Evolutionary conservation across 2,113 vertebrate genomes (phyloP).

Genomic region (Callocephalon fimbriatum): DNA sequence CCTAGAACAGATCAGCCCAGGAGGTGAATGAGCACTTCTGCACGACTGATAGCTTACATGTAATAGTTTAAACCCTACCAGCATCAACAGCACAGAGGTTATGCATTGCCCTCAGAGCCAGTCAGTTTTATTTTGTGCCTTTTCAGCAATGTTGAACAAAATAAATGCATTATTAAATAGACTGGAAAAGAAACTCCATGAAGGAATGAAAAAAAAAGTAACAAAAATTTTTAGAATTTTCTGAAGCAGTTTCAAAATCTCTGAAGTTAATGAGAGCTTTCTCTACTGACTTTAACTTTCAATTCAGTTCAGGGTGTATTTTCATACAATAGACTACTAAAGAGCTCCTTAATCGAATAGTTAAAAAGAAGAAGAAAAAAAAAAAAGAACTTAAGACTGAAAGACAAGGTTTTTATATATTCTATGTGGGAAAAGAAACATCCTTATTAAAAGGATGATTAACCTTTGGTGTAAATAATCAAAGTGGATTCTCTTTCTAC

Average conservation of each 20-base stretch:
- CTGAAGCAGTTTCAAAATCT: not conserved
- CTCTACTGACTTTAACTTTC: not conserved
- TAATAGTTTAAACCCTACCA: not conserved
- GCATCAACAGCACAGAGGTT: not conserved
- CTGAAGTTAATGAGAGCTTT: not conserved
- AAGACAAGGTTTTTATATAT: not conserved
- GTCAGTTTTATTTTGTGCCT: not conserved
- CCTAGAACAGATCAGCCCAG: not conserved
- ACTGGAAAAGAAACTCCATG: not conserved
- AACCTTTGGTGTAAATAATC: constrained; percentile 9
- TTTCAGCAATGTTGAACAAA: not conserved
- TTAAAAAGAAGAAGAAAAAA: not conserved
- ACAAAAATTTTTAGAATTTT: not conserved
- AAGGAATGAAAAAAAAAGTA: not conserved
- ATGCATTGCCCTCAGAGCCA: not conserved
- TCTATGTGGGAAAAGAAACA: not conserved
- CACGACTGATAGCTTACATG: not conserved
- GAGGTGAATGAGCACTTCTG: not conserved
- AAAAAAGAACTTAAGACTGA: not conserved
- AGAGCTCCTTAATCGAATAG: not conserved
- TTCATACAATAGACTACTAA: not conserved
- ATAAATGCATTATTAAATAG: not conserved
- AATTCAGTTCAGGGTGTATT: not conserved
- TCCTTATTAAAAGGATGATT: not conserved
- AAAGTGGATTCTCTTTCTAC: not conserved